Conservation (phyloP, 2,113 vertebrate genomes). For the Halichoerus grypus region DNA sequence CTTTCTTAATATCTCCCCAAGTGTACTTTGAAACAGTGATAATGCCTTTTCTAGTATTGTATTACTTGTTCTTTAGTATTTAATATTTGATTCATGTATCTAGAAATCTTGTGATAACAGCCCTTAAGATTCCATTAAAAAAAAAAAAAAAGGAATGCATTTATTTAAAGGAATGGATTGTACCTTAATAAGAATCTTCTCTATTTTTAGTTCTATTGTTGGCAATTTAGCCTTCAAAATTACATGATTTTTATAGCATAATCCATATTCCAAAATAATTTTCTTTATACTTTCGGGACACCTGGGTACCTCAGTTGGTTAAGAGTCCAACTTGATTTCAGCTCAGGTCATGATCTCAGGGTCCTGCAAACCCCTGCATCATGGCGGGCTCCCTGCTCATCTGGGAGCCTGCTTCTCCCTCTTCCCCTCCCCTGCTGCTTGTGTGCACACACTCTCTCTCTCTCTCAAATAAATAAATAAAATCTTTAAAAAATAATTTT, state of each 20-base stretch:
- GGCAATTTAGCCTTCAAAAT: not conserved
- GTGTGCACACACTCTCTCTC: not conserved
- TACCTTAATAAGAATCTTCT: not conserved
- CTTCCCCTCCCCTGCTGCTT: not conserved
- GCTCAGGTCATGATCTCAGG: not conserved
- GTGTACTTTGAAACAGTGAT: not conserved
- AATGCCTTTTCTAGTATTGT: not conserved
- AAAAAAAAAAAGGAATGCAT: not conserved
- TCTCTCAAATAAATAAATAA: not conserved
- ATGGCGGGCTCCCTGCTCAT: not conserved
- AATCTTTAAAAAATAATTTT: not conserved
- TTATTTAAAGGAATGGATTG: not conserved
- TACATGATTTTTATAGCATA: not conserved
- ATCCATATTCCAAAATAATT: not conserved
- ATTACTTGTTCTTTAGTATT: slow-evolving; percentile 15
- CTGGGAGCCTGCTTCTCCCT: not conserved
- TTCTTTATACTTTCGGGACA: not conserved
- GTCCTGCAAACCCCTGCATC: not conserved
- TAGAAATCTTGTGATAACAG: not conserved
- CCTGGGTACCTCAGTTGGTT: not conserved
- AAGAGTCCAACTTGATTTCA: not conserved
- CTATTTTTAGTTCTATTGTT: not conserved
- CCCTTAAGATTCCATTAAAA: not conserved
- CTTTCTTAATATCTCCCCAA: not conserved
- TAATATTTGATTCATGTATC: not conserved